Conservation (phyloP, 1,140 invertebrate species). For the Brachionus koreanus region DNA sequence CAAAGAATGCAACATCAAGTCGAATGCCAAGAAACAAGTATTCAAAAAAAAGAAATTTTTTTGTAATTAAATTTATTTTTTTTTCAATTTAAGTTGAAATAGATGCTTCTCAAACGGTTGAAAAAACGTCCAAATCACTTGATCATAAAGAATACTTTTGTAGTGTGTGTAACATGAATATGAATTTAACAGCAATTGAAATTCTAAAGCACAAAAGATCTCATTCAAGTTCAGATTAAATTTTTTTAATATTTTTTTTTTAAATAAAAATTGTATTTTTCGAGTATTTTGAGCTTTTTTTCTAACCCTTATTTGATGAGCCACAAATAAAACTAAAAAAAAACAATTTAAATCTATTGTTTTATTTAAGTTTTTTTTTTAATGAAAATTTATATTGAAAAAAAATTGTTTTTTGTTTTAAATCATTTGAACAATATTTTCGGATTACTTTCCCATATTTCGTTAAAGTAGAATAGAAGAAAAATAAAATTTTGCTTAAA, state of each 20-base stretch:
- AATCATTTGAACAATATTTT: no score
- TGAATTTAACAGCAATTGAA: conserved; percentile 35
- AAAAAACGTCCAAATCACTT: not conserved
- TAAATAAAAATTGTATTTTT: not conserved
- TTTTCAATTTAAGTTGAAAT: not conserved
- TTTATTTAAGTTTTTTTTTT: no score
- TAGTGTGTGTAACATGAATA: not conserved
- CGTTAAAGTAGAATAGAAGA: no score
- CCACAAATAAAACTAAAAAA: no score
- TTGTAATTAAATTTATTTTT: not conserved
- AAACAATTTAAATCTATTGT: no score
- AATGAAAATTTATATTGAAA: no score
- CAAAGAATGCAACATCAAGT: conserved; percentile 41
- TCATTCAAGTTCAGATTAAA: conserved; percentile 14
- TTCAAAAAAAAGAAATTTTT: not conserved
- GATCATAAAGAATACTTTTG: conserved; percentile 23
- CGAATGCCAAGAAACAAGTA: conserved; percentile 4
- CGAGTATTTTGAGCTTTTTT: no score
- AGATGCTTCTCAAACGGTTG: not conserved
- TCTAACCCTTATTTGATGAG: no score
- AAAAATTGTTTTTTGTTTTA: no score
- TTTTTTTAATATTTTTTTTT: not conserved
- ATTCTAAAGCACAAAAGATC: conserved; percentile 6
- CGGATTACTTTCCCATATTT: no score
- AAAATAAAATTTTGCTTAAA: no score